Evolutionary conservation across 2,797 vertebrate species (phyloP).

Genomic region (Paedocypris micromegethes): DNA sequence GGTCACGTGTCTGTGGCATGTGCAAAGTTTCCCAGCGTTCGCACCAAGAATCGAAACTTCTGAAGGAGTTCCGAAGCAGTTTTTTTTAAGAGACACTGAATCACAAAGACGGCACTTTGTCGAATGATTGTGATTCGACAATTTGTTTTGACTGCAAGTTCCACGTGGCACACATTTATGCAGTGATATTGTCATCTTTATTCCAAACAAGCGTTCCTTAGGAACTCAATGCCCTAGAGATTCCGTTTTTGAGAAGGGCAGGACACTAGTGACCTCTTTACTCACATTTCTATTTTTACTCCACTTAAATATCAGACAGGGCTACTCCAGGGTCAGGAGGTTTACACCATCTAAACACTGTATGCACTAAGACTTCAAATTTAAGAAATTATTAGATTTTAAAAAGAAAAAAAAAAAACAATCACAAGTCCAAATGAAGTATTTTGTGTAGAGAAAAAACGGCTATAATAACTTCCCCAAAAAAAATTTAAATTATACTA

Average conservation of each 20-base stretch:
- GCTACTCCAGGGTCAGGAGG: constrained; percentile 8
- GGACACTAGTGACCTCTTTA: constrained; percentile 16
- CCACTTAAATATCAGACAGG: constrained; percentile 48
- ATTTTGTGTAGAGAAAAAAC: too few species aligned
- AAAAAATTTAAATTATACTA: too few species aligned
- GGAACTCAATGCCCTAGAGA: background rate
- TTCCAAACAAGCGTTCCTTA: background rate
- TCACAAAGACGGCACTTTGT: background rate
- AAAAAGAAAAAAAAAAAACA: too few species aligned
- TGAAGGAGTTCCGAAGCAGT: too few species aligned
- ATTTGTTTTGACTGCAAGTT: too few species aligned
- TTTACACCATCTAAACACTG: constrained; percentile 1
- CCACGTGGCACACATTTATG: too few species aligned
- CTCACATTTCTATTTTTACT: constrained; percentile 61
- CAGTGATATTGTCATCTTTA: background rate
- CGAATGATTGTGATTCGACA: too few species aligned
- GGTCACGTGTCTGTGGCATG: constrained; percentile 13
- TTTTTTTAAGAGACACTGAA: too few species aligned
- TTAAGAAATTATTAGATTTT: too few species aligned
- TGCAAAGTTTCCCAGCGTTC: background rate
- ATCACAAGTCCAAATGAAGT: too few species aligned
- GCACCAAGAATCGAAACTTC: too few species aligned
- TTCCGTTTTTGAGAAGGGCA: constrained; percentile 22
- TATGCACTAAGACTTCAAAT: background rate
- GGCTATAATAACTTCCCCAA: too few species aligned